Percentiles rank a stretch among this genome's conserved stretches.
Evolutionary conservation across 92 coral and sea anemone genomes (phyloP).

Genomic region (Virgularia gustaviana): DNA sequence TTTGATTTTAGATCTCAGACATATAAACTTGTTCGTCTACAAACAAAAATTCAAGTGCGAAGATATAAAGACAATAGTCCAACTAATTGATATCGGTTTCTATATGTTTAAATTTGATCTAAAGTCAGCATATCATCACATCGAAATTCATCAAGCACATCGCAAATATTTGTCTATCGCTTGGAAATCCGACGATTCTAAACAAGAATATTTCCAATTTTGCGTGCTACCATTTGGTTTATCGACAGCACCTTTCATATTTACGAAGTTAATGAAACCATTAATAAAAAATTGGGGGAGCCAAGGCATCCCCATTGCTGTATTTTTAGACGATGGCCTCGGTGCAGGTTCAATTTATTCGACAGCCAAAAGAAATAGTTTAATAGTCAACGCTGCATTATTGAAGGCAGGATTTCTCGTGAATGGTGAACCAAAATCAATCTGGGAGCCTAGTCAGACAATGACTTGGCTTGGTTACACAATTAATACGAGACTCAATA

Average conservation of each 20-base stretch:
- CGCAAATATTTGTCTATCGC: neutral
- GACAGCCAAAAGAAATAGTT: conserved; percentile 17
- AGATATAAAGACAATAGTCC: neutral
- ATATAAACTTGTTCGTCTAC: conserved; percentile 19
- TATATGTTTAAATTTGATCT: conserved; percentile 1
- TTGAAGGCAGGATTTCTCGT: conserved; percentile 18
- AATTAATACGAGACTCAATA: conserved; percentile 4
- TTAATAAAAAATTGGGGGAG: neutral
- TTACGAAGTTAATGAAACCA: conserved; percentile 6
- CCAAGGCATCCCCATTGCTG: conserved; percentile 1
- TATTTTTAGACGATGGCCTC: conserved; percentile 13
- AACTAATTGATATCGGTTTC: neutral
- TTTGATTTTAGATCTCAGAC: conserved; percentile 19
- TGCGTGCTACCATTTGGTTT: conserved; percentile 7
- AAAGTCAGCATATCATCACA: neutral
- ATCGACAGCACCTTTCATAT: conserved; percentile 7
- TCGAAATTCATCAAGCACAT: neutral
- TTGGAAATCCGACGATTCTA: neutral
- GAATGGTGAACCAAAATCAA: conserved; percentile 24
- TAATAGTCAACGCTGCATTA: conserved; percentile 5
- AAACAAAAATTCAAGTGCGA: conserved; percentile 36
- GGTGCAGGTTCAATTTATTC: neutral
- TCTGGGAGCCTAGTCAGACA: conserved; percentile 22
- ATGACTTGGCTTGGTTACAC: conserved; percentile 27
- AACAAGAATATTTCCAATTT: neutral